Percentiles rank a stretch among this genome's conserved stretches.
phyloP scores from a whole-genome alignment of 2,888 invertebrate species.

The Achlya flavicornis region DNA sequence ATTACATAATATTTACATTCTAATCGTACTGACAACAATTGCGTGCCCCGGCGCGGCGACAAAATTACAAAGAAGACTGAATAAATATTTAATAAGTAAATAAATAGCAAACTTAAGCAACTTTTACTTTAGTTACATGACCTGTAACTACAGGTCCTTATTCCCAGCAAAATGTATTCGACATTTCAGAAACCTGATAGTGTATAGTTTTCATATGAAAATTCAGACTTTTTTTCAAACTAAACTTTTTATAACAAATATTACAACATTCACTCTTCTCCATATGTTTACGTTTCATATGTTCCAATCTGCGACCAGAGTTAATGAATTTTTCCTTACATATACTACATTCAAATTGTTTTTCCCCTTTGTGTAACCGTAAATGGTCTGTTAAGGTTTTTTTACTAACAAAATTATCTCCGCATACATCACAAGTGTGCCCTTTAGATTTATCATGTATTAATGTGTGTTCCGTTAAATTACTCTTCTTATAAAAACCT shows the following conservation, averaged over 20 bases:
- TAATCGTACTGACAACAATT: no score
- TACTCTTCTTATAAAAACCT: constrained; percentile 61
- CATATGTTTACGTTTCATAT: constrained; percentile 59
- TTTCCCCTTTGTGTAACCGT: constrained; percentile 54
- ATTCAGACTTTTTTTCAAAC: constrained; percentile 60
- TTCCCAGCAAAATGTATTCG: constrained; percentile 35
- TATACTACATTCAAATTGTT: constrained; percentile 55
- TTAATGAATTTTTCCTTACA: constrained; percentile 58
- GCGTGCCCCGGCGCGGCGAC: no score
- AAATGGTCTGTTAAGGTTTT: constrained; percentile 60
- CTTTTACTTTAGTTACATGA: background rate
- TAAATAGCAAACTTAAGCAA: no score
- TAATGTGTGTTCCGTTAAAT: constrained; percentile 51
- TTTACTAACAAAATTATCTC: constrained; percentile 52
- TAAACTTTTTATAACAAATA: constrained; percentile 60
- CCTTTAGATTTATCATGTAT: constrained; percentile 48
- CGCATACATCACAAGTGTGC: constrained; percentile 61
- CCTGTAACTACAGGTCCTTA: background rate
- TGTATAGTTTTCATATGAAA: constrained; percentile 48
- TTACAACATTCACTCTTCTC: constrained; percentile 52
- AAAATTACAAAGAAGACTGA: no score
- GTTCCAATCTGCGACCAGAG: constrained; percentile 57
- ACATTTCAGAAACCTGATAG: background rate
- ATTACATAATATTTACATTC: no score
- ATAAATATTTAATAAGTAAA: no score